Evolutionary conservation across 2,888 invertebrate species (phyloP).

Genomic region (Palloptera scutellata): DNA sequence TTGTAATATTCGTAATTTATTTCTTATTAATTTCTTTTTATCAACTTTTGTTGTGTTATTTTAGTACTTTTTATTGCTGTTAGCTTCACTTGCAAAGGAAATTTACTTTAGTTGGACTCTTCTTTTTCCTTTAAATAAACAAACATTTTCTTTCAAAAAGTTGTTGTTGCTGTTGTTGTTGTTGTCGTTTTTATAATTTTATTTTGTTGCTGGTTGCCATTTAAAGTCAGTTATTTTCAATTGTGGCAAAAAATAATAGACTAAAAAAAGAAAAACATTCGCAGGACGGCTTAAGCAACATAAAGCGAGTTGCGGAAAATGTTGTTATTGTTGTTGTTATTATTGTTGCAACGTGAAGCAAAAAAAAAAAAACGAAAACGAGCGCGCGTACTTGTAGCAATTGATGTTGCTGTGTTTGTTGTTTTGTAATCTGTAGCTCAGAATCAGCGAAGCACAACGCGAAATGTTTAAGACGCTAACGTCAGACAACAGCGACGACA

Average conservation of each 20-base stretch:
- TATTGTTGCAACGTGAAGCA: constrained; percentile 1
- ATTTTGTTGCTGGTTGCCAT: neutral
- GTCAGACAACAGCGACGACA: constrained; percentile 22
- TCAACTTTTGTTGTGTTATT: too few species aligned
- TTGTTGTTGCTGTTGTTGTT: neutral
- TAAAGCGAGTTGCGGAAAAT: constrained; percentile 19
- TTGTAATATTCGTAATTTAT: too few species aligned
- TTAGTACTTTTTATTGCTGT: too few species aligned
- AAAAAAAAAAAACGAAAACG: neutral
- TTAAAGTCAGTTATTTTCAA: neutral
- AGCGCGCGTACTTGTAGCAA: neutral
- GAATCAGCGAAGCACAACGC: constrained; percentile 36
- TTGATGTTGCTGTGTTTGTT: constrained; percentile 20
- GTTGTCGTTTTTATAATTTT: neutral
- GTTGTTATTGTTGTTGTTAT: neutral
- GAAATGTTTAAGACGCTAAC: constrained; percentile 25
- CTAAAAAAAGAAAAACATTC: constrained; percentile 4
- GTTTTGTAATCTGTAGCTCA: constrained; percentile 20
- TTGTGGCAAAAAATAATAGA: constrained; percentile 5
- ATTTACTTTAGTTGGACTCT: too few species aligned
- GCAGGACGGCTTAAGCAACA: neutral
- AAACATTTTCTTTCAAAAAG: neutral
- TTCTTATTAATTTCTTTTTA: too few species aligned
- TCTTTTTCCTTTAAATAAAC: too few species aligned
- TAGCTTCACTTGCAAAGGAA: too few species aligned